Conservation (phyloP, 2,888 invertebrate genomes). For the Platynereis dumerilii region DNA sequence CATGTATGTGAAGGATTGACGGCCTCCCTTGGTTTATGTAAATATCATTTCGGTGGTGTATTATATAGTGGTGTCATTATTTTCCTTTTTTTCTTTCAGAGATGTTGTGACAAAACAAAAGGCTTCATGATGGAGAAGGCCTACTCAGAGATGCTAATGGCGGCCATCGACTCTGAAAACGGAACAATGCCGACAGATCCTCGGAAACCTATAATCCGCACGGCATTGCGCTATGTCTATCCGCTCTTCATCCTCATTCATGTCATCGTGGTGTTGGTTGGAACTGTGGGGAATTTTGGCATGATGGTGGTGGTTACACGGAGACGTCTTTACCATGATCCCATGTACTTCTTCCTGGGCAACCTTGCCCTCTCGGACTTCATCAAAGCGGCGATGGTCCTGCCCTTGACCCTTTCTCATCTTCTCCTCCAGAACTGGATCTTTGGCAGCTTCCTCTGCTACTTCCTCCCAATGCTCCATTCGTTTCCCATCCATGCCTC, state of each 20-base stretch:
- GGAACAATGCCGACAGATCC: slow-evolving; percentile 67
- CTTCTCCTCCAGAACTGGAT: slow-evolving; percentile 76
- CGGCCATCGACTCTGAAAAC: slow-evolving; percentile 25
- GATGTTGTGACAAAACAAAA: no score
- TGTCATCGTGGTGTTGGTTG: slow-evolving; percentile 66
- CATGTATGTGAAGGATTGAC: no score
- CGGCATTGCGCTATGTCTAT: slow-evolving; percentile 67
- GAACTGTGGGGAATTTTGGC: slow-evolving; percentile 69
- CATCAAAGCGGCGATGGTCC: slow-evolving; percentile 72
- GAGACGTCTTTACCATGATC: slow-evolving; percentile 70
- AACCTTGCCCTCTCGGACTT: slow-evolving; percentile 74
- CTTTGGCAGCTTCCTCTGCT: slow-evolving; percentile 76
- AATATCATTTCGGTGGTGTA: no score
- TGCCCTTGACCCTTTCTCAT: slow-evolving; percentile 74
- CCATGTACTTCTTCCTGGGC: slow-evolving; percentile 72
- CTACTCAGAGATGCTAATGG: slow-evolving; percentile 15
- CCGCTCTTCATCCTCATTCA: slow-evolving; percentile 73
- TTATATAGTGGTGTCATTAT: no score
- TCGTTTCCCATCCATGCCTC: slow-evolving; percentile 76
- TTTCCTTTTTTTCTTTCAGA: no score
- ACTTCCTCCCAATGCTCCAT: slow-evolving; percentile 77
- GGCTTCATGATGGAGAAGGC: slow-evolving; percentile 8
- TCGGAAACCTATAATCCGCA: slow-evolving; percentile 70
- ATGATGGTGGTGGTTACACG: slow-evolving; percentile 66
- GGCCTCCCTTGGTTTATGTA: no score